These are phyloP conservation scores for Clunio marinus DNA, from an alignment of 2,888 invertebrate genomes.

Conservation along the genomic window DNA sequence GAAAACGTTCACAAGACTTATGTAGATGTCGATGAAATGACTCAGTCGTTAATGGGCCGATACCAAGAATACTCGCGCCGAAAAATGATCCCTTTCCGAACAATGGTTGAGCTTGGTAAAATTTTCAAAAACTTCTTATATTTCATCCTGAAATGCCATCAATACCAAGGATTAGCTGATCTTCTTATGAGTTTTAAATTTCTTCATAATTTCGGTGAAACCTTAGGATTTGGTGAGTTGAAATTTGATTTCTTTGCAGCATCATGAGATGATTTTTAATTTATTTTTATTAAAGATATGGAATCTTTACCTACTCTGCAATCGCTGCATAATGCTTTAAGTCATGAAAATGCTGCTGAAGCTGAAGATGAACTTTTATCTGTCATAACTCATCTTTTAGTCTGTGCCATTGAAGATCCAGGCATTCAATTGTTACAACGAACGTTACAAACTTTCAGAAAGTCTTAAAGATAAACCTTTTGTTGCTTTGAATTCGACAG, in stretches of 20 bases:
- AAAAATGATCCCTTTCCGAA: constrained; percentile 73
- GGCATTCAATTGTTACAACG: constrained; percentile 77
- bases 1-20: constrained; percentile 75
- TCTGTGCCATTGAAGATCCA: constrained; percentile 90
- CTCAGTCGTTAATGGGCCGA: constrained; percentile 69
- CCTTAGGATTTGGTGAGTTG: constrained; percentile 80
- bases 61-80: constrained; percentile 75
- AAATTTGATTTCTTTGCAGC: neutral
- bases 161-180: constrained; percentile 82
- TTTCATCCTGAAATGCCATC: constrained; percentile 65
- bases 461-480: constrained; percentile 79
- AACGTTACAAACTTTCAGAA: constrained; percentile 75
- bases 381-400: constrained; percentile 82
- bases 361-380: constrained; percentile 81
- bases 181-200: constrained; percentile 95
- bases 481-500: constrained; percentile 75
- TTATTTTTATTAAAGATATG: constrained; percentile 59
- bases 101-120: constrained; percentile 64
- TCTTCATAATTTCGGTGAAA: constrained; percentile 91
- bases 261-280: constrained; percentile 11
- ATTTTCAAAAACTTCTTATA: too few species aligned
- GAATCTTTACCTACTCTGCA: constrained; percentile 81
- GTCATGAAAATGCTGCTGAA: constrained; percentile 71
- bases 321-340: constrained; percentile 76
- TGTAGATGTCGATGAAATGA: constrained; percentile 79